A percentile compares a stretch with the other conserved stretches of the same genome.
These are phyloP conservation scores for Lomographa bimaculata DNA, from an alignment of 2,888 invertebrate genomes.

Conservation along the genomic window DNA sequence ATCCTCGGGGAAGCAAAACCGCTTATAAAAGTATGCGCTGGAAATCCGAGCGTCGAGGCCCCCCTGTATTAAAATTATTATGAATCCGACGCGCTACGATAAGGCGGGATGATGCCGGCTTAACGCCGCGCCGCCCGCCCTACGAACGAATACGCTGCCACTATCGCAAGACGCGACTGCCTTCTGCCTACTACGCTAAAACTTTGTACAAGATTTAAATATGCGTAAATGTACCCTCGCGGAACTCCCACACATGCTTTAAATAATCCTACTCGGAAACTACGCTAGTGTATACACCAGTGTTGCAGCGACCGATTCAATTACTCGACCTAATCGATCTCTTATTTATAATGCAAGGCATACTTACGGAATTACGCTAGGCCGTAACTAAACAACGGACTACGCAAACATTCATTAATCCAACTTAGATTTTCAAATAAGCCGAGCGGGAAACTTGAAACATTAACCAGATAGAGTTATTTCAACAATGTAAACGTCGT, in stretches of 20 bases:
- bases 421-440: constrained; percentile 35
- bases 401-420: constrained; percentile 29
- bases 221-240: constrained; percentile 55
- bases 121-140: constrained; percentile 62
- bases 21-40: constrained; percentile 68
- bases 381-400: constrained; percentile 28
- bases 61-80: constrained; percentile 80
- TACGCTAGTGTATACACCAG: too few species aligned
- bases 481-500: constrained; percentile 72
- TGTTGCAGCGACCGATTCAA: constrained; percentile 24
- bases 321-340: constrained; percentile 24
- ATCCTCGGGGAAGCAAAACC: constrained; percentile 57
- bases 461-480: constrained; percentile 76
- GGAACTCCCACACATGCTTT: constrained; percentile 16
- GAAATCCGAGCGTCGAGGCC: constrained; percentile 52
- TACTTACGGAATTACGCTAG: constrained; percentile 24
- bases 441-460: constrained; percentile 57
- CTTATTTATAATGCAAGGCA: constrained; percentile 25
- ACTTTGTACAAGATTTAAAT: constrained; percentile 57
- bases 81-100: constrained; percentile 70
- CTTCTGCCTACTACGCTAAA: constrained; percentile 69
- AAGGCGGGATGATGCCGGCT: constrained; percentile 74
- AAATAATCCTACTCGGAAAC: constrained; percentile 31
- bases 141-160: constrained; percentile 38
- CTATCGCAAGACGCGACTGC: constrained; percentile 70